phyloP scores from a whole-genome alignment of 2,888 invertebrate species.

The Nematopogon swammerdamellus region DNA sequence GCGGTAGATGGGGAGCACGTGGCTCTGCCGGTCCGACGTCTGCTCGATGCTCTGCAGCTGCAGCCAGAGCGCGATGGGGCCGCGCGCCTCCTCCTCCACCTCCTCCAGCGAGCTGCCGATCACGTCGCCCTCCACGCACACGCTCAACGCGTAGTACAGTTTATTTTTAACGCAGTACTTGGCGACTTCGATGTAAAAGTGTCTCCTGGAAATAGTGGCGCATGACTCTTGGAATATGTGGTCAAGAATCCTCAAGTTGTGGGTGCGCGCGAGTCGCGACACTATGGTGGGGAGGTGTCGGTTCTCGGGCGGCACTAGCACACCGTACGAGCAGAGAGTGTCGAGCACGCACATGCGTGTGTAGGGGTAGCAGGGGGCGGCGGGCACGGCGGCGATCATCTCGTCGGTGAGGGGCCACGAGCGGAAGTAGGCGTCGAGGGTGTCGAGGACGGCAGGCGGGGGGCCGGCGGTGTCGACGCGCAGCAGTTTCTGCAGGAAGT shows the following conservation, averaged over 20 bases:
- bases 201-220: conserved; percentile 39
- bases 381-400: conserved; percentile 54
- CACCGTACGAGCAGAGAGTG: conserved; percentile 60
- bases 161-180: conserved; percentile 52
- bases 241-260: conserved; percentile 49
- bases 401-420: conserved; percentile 53
- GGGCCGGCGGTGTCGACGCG: conserved; percentile 44
- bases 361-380: conserved; percentile 42
- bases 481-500: conserved; percentile 36
- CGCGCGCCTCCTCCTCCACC: conserved; percentile 40
- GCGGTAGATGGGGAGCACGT: conserved; percentile 51
- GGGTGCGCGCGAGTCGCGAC: conserved; percentile 56
- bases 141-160: conserved; percentile 48
- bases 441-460: conserved; percentile 30
- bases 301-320: conserved; percentile 59
- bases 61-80: conserved; percentile 51
- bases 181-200: conserved; percentile 51
- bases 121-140: conserved; percentile 46
- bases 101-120: conserved; percentile 35
- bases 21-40: conserved; percentile 42
- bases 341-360: conserved; percentile 58
- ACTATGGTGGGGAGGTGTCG: conserved; percentile 54
- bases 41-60: conserved; percentile 52
- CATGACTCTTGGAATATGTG: conserved; percentile 52
- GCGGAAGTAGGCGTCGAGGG: conserved; percentile 47